These are phyloP conservation scores for Aphidoletes aphidimyza DNA, from an alignment of 2,888 invertebrate genomes.

Conservation along the genomic window DNA sequence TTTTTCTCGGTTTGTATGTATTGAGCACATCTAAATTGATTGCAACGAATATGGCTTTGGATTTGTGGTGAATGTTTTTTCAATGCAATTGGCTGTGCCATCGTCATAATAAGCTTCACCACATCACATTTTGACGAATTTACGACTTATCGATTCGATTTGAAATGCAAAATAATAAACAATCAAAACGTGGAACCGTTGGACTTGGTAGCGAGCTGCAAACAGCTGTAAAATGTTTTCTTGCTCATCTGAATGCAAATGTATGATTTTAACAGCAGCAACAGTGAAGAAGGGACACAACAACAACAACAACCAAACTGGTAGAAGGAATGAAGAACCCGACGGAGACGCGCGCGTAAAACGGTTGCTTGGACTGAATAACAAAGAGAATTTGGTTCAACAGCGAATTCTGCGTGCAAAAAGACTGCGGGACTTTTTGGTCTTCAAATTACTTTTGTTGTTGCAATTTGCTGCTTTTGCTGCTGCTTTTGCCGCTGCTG, in stretches of 20 bases:
- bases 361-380: conserved; percentile 14
- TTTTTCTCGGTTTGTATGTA: not conserved
- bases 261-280: not conserved
- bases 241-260: conserved; percentile 12
- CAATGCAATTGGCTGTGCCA: not conserved
- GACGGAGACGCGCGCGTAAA: not conserved
- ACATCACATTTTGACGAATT: conserved; percentile 47
- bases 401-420: conserved; percentile 7
- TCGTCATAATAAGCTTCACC: conserved; percentile 32
- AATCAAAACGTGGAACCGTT: conserved; percentile 19
- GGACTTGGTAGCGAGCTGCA: not conserved
- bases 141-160: conserved; percentile 44
- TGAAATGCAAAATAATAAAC: conserved; percentile 49
- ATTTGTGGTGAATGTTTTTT: no score
- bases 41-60: not conserved
- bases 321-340: no score
- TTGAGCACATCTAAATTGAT: not conserved
- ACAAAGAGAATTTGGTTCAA: not conserved
- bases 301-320: not conserved
- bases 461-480: not conserved
- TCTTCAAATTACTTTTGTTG: not conserved
- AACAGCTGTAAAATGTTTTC: conserved; percentile 16
- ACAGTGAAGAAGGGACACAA: not conserved
- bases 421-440: conserved; percentile 26
- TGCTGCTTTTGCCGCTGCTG: no score